Base-by-base conservation (phyloP, 2,113 vertebrate genomes). In the Boulengerochromis microlepis region DNA sequence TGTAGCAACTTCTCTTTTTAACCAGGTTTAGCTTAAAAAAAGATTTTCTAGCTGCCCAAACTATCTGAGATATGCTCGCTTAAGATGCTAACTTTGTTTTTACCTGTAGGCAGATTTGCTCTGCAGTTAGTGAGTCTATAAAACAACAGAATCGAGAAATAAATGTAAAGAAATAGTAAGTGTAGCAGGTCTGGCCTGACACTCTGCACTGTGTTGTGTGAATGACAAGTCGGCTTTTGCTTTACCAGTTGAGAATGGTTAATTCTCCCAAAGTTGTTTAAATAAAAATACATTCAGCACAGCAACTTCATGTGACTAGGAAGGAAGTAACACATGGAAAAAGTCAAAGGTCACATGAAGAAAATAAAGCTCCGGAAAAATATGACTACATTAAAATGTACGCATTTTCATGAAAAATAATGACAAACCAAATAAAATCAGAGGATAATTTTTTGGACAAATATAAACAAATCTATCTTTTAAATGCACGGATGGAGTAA, bases 351-450 rank as follows among this genome's bases (percentile, higher is more conserved):
- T 61, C 15, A 18, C 15, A 18, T 61, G 26, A 61, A 61, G 5
- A 18, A 61, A 61, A 61, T 61, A 61, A 18, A 61, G 26, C 57
- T 31, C 2, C 0, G 56, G 8, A 31, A 59, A 45, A 61, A 61
- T 31, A 31, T 0, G 5, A 61, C 57, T 61, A 10, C 57, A 33
- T 33, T 61, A 6, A 61, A 61, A 33, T 61, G 2, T 18, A 2
- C 0, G 0, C 29, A 33, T 64, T 64, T 35, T 64, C 59, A 19
- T 35, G 31, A 0, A 10, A 19, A 64, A 64, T 64, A 35, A 64
- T 35, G 59, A 64, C 59, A 64, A 64, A 64, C 31, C 9, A 64
- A 64, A 64, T 64, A 64, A 64, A 64, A 35, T 64, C 59, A 64
- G 29, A 64, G 6, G 18, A 64, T 64, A 11, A 2, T 19, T 64